Evolutionary conservation across 2,113 vertebrate species (phyloP).

Genomic region (Zosterops japonicus): DNA sequence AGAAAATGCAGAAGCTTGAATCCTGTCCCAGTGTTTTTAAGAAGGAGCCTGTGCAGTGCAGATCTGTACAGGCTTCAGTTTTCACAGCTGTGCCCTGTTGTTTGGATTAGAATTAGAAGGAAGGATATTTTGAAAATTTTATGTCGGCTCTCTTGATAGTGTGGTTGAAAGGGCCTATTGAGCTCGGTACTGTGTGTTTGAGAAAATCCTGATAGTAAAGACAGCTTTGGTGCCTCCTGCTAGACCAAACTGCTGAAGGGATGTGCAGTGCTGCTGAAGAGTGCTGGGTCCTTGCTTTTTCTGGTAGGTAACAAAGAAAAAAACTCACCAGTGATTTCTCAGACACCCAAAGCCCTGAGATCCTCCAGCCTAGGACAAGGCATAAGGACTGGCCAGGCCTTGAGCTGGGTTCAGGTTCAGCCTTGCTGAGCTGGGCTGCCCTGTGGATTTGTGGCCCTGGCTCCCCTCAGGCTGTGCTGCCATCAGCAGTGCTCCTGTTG

Average conservation of each 20-base stretch:
- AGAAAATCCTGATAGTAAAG: neutral
- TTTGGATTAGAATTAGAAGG: conserved; percentile 55
- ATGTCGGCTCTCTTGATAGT: neutral
- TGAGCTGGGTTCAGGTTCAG: neutral
- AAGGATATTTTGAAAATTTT: conserved; percentile 40
- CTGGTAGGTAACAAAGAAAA: neutral
- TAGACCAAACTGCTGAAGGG: neutral
- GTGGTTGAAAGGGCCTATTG: conserved; percentile 26
- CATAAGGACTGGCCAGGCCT: rapidly evolving
- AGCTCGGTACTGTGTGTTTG: neutral
- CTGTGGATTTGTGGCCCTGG: neutral
- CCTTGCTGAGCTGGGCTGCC: neutral
- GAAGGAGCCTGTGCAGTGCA: neutral
- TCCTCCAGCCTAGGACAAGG: neutral
- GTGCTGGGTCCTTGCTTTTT: neutral
- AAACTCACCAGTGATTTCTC: neutral
- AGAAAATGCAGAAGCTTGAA: neutral
- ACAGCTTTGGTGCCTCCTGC: neutral
- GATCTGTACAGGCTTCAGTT: conserved; percentile 4
- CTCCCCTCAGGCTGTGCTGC: neutral
- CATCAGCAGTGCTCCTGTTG: neutral
- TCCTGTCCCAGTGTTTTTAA: neutral
- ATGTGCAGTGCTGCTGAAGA: neutral
- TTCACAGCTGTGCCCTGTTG: conserved; percentile 63
- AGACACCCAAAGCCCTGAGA: rapidly evolving